phyloP scores from a whole-genome alignment of 1,140 invertebrate genomes.

The Orius insidiosus region DNA sequence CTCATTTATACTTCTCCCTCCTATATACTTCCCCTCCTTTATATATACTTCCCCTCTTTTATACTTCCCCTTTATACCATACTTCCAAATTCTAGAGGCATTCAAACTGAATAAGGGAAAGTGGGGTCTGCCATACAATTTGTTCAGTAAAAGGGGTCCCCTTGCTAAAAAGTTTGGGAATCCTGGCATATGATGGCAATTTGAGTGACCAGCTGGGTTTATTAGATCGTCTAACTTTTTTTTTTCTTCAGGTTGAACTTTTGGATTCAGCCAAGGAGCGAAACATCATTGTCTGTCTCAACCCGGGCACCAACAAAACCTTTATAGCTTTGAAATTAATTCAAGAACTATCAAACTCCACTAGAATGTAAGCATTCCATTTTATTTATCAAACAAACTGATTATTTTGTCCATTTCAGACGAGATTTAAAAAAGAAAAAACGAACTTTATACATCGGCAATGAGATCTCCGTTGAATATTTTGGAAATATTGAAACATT shows the following conservation, averaged over 20 bases:
- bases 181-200: too few species aligned
- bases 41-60: too few species aligned
- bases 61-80: too few species aligned
- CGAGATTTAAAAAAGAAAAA: constrained; percentile 25
- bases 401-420: constrained; percentile 24
- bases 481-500: constrained; percentile 31
- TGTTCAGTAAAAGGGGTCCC: too few species aligned
- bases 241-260: constrained; percentile 45
- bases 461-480: constrained; percentile 35
- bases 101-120: too few species aligned
- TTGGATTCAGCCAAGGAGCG: constrained; percentile 55
- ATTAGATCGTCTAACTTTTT: background rate
- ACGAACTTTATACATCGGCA: constrained; percentile 33
- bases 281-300: constrained; percentile 73
- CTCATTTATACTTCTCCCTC: too few species aligned
- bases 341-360: constrained; percentile 44
- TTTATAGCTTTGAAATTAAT: constrained; percentile 80
- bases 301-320: constrained; percentile 63
- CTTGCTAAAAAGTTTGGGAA: too few species aligned
- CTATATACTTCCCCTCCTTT: too few species aligned
- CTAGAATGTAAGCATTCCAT: constrained; percentile 26
- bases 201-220: background rate
- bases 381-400: background rate
- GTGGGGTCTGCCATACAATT: too few species aligned
- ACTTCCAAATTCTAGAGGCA: too few species aligned